Percentiles rank a stretch among this genome's conserved stretches.
These are phyloP conservation scores for Antheraea assamensis DNA, from an alignment of 2,888 invertebrate species.

Conservation along the genomic window DNA sequence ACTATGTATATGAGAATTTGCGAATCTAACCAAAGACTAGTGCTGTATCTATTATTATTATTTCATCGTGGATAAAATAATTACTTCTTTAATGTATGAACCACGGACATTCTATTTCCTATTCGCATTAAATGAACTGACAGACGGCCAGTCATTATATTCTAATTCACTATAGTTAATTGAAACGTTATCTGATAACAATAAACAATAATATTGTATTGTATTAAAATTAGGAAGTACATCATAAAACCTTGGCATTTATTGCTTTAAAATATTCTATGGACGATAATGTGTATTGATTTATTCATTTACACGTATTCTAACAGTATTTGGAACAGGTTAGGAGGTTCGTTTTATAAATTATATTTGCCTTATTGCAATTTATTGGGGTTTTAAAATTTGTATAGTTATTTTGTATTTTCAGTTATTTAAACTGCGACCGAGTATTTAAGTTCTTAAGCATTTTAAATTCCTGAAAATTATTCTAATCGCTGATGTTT, in stretches of 20 bases:
- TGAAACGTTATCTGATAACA: conserved; percentile 5
- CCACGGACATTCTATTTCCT: neutral
- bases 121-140: neutral
- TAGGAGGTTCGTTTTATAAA: too few species aligned
- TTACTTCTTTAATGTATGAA: neutral
- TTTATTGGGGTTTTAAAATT: too few species aligned
- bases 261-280: neutral
- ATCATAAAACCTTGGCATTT: neutral
- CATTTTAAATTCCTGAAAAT: too few species aligned
- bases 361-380: too few species aligned
- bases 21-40: neutral
- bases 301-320: too few species aligned
- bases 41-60: neutral
- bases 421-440: too few species aligned
- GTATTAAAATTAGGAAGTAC: neutral
- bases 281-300: too few species aligned
- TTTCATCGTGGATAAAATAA: neutral
- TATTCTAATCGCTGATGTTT: too few species aligned
- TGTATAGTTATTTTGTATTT: too few species aligned
- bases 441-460: too few species aligned
- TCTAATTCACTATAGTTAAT: neutral
- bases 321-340: too few species aligned
- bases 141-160: neutral
- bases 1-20: neutral
- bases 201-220: neutral